Conservation (phyloP, 92 coral and sea anemone species). For the Actinostola sp. region DNA sequence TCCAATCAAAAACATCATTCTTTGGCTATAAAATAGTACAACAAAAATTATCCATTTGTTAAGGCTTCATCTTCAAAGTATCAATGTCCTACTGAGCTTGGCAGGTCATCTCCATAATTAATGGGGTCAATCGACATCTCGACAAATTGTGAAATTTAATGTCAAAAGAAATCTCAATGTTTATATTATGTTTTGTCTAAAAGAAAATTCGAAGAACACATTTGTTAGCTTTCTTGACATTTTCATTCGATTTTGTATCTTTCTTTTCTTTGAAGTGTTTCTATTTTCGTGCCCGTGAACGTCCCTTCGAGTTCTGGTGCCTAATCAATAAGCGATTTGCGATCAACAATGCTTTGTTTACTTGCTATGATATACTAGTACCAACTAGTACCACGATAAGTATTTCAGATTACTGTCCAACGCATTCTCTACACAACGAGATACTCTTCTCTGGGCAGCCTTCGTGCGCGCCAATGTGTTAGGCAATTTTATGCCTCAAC, state of each 20-base stretch:
- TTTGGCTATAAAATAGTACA: no score
- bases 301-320: neutral
- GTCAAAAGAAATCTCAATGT: neutral
- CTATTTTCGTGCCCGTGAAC: neutral
- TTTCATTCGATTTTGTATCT: neutral
- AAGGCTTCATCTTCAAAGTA: no score
- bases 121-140: slow-evolving; percentile 17
- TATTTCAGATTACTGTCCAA: no score
- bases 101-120: slow-evolving; percentile 3
- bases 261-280: neutral
- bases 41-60: no score
- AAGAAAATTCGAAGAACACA: neutral
- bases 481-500: no score
- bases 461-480: no score
- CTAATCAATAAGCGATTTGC: neutral
- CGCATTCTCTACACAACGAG: no score
- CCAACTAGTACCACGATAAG: neutral
- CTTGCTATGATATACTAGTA: neutral
- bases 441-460: no score
- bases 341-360: slow-evolving; percentile 10
- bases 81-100: neutral
- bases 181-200: neutral
- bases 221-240: neutral
- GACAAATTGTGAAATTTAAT: slow-evolving; percentile 10
- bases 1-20: no score